These are phyloP conservation scores for Morone chrysops DNA, from an alignment of 2,113 vertebrate genomes.

Conservation along the genomic window DNA sequence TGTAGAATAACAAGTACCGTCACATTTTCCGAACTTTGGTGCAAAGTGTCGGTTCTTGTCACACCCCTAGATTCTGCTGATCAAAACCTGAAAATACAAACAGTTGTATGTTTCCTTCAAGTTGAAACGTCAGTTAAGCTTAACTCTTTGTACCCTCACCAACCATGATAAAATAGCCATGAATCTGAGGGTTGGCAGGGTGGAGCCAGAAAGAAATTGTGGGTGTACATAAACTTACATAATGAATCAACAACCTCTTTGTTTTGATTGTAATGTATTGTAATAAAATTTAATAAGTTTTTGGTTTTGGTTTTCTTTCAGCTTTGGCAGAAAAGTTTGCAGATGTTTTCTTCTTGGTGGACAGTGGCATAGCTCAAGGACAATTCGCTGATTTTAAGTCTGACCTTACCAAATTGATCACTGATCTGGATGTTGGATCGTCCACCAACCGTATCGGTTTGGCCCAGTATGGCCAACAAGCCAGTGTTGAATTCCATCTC, in stretches of 20 bases:
- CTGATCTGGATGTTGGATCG: slow-evolving; percentile 69
- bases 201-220: too few relatives aligned
- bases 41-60: too few relatives aligned
- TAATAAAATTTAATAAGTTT: background rate
- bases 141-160: too few relatives aligned
- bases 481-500: slow-evolving; percentile 80
- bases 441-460: slow-evolving; percentile 80
- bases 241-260: background rate
- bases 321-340: slow-evolving; percentile 73
- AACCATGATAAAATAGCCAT: too few relatives aligned
- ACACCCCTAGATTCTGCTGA: too few relatives aligned
- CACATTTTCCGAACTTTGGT: too few relatives aligned
- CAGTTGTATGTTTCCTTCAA: too few relatives aligned
- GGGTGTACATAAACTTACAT: too few relatives aligned
- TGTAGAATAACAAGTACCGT: too few relatives aligned
- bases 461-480: slow-evolving; percentile 78
- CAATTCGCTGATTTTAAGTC: slow-evolving; percentile 49
- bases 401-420: slow-evolving; percentile 63
- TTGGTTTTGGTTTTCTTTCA: slow-evolving; percentile 49
- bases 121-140: too few relatives aligned
- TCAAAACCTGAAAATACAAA: too few relatives aligned
- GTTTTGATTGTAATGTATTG: background rate
- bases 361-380: slow-evolving; percentile 63
- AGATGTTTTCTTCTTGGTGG: slow-evolving; percentile 86
- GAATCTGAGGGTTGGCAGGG: background rate